Evolutionary conservation across 1,140 invertebrate species (phyloP).

Genomic region (Euura saliciscinereae): DNA sequence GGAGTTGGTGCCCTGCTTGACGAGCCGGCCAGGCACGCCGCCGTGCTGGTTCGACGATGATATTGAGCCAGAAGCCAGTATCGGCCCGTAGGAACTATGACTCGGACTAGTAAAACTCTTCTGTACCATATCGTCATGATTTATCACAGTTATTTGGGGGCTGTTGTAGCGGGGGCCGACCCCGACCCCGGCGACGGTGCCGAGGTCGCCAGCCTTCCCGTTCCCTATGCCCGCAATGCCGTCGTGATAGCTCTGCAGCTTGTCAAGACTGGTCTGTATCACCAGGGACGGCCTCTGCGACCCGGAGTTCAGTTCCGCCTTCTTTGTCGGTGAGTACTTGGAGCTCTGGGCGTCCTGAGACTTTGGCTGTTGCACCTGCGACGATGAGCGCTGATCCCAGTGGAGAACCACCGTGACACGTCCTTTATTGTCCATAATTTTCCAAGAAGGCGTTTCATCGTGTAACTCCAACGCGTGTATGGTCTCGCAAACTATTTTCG

Average conservation of each 20-base stretch:
- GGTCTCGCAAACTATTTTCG: slow-evolving; percentile 95
- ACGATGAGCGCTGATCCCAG: slow-evolving; percentile 82
- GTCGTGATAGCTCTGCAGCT: slow-evolving; percentile 50
- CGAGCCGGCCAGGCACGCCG: slow-evolving; percentile 60
- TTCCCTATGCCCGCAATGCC: slow-evolving; percentile 52
- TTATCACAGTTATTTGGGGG: slow-evolving; percentile 89
- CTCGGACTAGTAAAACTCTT: slow-evolving; percentile 50
- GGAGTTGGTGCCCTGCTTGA: slow-evolving; percentile 71
- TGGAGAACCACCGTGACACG: slow-evolving; percentile 91
- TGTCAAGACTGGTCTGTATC: slow-evolving; percentile 79
- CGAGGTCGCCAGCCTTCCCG: slow-evolving; percentile 60
- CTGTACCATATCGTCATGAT: slow-evolving; percentile 75
- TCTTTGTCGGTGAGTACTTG: slow-evolving; percentile 70
- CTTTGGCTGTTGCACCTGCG: slow-evolving; percentile 57
- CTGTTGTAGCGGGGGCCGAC: slow-evolving; percentile 65
- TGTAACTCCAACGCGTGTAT: slow-evolving; percentile 91
- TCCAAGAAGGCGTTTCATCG: slow-evolving; percentile 95
- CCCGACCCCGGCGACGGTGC: slow-evolving; percentile 43
- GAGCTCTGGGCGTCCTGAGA: slow-evolving; percentile 54
- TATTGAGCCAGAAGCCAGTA: slow-evolving; percentile 49
- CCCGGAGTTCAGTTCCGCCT: slow-evolving; percentile 60
- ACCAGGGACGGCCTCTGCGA: slow-evolving; percentile 71
- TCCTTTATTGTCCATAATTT: slow-evolving; percentile 95
- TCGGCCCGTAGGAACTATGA: slow-evolving; percentile 57
- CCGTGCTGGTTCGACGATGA: slow-evolving; percentile 45